These are phyloP conservation scores for Drosophila helvetica DNA, from an alignment of 2,888 invertebrate species.

Conservation along the genomic window DNA sequence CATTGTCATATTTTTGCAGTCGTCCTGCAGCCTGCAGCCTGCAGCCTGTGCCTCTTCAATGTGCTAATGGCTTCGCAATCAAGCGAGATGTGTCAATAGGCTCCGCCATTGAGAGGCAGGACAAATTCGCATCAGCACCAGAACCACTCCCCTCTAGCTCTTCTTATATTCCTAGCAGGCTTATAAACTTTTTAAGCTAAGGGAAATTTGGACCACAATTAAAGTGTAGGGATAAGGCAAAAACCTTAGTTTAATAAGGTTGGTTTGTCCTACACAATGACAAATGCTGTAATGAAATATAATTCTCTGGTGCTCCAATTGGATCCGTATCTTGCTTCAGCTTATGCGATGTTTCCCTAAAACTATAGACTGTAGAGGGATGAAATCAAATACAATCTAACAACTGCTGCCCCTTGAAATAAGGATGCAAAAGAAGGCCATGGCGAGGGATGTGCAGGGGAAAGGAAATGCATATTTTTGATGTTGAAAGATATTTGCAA, in stretches of 20 bases:
- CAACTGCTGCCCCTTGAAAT: constrained; percentile 46
- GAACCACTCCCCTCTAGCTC: background rate
- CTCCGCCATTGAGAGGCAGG: constrained; percentile 61
- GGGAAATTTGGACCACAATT: background rate
- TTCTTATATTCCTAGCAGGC: constrained; percentile 7
- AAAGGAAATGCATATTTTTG: constrained; percentile 60
- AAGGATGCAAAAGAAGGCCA: background rate
- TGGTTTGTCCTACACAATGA: background rate
- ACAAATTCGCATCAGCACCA: constrained; percentile 8
- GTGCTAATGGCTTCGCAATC: constrained; percentile 64
- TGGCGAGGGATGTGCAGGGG: background rate
- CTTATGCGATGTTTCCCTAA: background rate
- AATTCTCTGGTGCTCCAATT: no score
- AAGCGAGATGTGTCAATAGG: constrained; percentile 69
- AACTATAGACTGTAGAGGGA: background rate
- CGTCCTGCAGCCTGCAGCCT: background rate
- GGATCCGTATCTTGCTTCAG: no score
- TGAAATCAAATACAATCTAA: constrained; percentile 52
- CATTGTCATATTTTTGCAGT: constrained; percentile 56
- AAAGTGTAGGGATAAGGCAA: no score
- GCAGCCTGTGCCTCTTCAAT: constrained; percentile 12
- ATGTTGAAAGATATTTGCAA: constrained; percentile 75
- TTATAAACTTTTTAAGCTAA: constrained; percentile 48
- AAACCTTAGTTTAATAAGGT: no score
- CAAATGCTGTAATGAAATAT: background rate